phyloP scores from a whole-genome alignment of 2,797 vertebrate species.

The Brotogeris chrysoptera region DNA sequence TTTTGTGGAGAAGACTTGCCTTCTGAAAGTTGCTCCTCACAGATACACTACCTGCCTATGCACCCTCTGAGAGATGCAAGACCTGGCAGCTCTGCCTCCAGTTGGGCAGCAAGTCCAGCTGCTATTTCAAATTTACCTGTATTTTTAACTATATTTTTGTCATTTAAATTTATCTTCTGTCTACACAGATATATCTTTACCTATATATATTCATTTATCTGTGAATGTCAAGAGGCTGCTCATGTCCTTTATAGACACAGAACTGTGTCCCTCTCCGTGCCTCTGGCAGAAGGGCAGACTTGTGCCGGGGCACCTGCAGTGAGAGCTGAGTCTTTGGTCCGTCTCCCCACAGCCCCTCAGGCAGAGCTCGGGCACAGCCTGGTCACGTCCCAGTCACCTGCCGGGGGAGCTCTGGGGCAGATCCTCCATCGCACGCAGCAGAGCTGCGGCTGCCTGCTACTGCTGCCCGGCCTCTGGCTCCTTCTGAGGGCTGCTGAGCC shows the following conservation, averaged over 20 bases:
- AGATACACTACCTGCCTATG: background rate
- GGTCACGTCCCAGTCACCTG: background rate
- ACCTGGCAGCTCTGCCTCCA: background rate
- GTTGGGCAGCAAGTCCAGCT: background rate
- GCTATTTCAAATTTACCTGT: background rate
- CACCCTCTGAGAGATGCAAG: background rate
- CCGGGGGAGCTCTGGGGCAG: background rate
- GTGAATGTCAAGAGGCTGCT: background rate
- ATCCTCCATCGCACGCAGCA: background rate
- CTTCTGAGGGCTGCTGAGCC: background rate
- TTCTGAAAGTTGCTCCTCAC: background rate
- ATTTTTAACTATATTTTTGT: background rate
- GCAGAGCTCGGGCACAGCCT: background rate
- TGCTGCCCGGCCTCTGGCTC: slow-evolving; percentile 35
- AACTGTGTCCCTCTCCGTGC: rapidly evolving
- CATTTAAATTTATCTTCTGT: background rate
- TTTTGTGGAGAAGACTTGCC: background rate
- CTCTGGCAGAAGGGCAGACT: background rate
- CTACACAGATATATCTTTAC: background rate
- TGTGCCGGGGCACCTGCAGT: background rate
- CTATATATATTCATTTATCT: background rate
- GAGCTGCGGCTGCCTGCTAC: background rate
- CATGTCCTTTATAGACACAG: background rate
- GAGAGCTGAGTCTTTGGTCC: background rate
- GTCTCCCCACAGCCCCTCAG: background rate